Evolutionary conservation across 2,797 vertebrate genomes (phyloP).

Genomic region (Percopsis omiscomaycus): DNA sequence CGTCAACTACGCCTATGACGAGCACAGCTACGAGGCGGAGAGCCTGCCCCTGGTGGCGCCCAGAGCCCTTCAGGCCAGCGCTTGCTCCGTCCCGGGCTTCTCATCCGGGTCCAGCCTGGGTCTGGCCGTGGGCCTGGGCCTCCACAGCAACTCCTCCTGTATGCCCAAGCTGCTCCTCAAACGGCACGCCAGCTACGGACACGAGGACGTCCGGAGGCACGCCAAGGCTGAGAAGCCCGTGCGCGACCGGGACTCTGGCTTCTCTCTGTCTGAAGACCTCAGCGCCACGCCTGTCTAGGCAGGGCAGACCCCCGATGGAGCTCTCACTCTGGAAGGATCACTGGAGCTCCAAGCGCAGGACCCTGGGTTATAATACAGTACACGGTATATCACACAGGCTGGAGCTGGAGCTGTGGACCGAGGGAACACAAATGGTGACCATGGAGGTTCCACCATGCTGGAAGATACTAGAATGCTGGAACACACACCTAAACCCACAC

Average conservation of each 20-base stretch:
- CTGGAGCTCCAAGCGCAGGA: background rate
- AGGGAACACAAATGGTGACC: slow-evolving; percentile 13
- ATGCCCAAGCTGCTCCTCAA: slow-evolving; percentile 77
- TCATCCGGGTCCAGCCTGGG: slow-evolving; percentile 52
- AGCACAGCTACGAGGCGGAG: slow-evolving; percentile 79
- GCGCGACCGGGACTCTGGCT: slow-evolving; percentile 88
- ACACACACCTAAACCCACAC: slow-evolving; percentile 29
- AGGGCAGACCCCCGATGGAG: background rate
- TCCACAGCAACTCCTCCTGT: slow-evolving; percentile 53
- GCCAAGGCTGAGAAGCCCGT: slow-evolving; percentile 80
- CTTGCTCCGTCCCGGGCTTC: slow-evolving; percentile 50
- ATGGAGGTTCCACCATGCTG: background rate
- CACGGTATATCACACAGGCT: background rate
- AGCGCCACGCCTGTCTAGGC: slow-evolving; percentile 81
- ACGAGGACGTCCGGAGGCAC: slow-evolving; percentile 79
- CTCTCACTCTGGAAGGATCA: slow-evolving; percentile 8
- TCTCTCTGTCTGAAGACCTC: slow-evolving; percentile 90
- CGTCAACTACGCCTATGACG: slow-evolving; percentile 88
- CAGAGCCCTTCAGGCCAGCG: slow-evolving; percentile 55
- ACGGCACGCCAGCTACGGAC: slow-evolving; percentile 83
- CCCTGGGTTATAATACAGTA: slow-evolving; percentile 3
- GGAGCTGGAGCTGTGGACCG: slow-evolving; percentile 16
- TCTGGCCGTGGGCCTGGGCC: slow-evolving; percentile 43
- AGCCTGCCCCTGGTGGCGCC: slow-evolving; percentile 67
- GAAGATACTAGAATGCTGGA: slow-evolving; percentile 57